These are phyloP conservation scores for Lochmaea capreae DNA, from an alignment of 2,888 invertebrate genomes.

Conservation along the genomic window DNA sequence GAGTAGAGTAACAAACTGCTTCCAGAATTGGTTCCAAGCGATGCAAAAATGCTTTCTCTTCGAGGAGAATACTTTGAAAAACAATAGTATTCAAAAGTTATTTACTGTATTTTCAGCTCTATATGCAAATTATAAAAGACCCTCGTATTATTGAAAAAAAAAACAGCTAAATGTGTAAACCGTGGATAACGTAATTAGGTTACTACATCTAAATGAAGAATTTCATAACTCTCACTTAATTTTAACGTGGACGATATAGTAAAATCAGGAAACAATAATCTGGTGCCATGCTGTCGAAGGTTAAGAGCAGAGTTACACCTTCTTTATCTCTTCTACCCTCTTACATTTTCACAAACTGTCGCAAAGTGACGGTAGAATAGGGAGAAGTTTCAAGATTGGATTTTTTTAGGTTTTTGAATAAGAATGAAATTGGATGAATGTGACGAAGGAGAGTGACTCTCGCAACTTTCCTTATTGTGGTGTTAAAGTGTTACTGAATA, in stretches of 20 bases:
- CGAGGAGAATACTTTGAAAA: too few species aligned
- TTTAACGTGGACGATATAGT: neutral
- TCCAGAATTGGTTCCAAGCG: too few species aligned
- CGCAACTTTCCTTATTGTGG: conserved; percentile 29
- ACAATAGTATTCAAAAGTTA: too few species aligned
- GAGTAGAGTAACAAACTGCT: too few species aligned
- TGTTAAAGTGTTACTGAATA: conserved; percentile 31
- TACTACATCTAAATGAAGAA: too few species aligned
- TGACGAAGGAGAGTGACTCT: conserved; percentile 12
- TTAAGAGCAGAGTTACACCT: conserved; percentile 15
- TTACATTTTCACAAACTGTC: conserved; percentile 16
- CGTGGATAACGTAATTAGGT: too few species aligned
- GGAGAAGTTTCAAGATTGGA: conserved; percentile 29
- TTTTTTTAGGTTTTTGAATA: conserved; percentile 27
- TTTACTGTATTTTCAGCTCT: too few species aligned
- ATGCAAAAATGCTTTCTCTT: too few species aligned
- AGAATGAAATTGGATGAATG: conserved; percentile 13
- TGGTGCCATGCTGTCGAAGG: neutral
- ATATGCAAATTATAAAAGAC: too few species aligned
- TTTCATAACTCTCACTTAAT: too few species aligned
- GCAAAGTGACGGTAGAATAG: conserved; percentile 15
- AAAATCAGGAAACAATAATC: conserved; percentile 3
- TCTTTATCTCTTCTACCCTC: conserved; percentile 18
- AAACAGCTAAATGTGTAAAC: too few species aligned
- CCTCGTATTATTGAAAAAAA: too few species aligned